Evolutionary conservation across 2,888 invertebrate species (phyloP).

Genomic region (Unio delphinus): DNA sequence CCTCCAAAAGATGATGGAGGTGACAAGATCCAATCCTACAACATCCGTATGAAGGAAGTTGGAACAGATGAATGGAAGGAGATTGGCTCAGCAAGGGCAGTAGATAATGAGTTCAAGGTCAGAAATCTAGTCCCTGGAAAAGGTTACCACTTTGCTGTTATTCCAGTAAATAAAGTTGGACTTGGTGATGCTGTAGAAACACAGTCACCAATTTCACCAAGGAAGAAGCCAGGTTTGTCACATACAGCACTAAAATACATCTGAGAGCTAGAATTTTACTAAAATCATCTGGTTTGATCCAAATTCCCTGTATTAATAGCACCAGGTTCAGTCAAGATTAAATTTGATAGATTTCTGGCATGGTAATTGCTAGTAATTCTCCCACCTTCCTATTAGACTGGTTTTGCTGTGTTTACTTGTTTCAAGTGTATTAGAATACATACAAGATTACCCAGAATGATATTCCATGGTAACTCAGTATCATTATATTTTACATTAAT

Average conservation of each 20-base stretch:
- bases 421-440: too few relatives aligned
- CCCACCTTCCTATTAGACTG: too few relatives aligned
- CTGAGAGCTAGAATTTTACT: too few relatives aligned
- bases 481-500: too few relatives aligned
- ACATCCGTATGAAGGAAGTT: slow-evolving; percentile 77
- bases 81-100: slow-evolving; percentile 88
- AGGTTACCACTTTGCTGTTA: slow-evolving; percentile 65
- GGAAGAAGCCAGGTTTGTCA: slow-evolving; percentile 48
- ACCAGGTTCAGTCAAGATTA: too few relatives aligned
- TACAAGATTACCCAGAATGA: too few relatives aligned
- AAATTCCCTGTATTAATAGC: too few relatives aligned
- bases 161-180: slow-evolving; percentile 67
- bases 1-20: slow-evolving; percentile 70
- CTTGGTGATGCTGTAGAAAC: slow-evolving; percentile 53
- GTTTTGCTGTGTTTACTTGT: too few relatives aligned
- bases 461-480: too few relatives aligned
- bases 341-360: too few relatives aligned
- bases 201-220: slow-evolving; percentile 44
- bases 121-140: slow-evolving; percentile 60
- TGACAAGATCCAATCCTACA: slow-evolving; percentile 67
- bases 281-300: too few relatives aligned
- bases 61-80: slow-evolving; percentile 83
- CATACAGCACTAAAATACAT: not conserved
- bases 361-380: too few relatives aligned
- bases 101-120: slow-evolving; percentile 57